These are phyloP conservation scores for Benitochromis conjunctus DNA, from an alignment of 2,113 vertebrate species.

Conservation along the genomic window DNA sequence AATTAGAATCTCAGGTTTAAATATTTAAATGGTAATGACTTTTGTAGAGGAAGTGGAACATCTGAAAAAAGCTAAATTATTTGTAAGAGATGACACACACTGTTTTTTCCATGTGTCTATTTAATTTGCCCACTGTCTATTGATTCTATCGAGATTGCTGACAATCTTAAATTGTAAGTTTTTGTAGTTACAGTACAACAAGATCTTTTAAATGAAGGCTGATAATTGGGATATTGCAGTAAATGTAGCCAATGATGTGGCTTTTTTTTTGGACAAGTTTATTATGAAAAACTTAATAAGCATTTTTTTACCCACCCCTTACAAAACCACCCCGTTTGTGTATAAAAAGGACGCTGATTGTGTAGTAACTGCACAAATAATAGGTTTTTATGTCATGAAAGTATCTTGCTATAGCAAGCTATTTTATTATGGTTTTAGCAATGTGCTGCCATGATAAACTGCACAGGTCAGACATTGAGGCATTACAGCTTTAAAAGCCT, in stretches of 20 bases:
- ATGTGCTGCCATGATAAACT: background rate
- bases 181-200: background rate
- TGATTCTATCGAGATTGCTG: background rate
- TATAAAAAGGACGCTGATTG: background rate
- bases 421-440: background rate
- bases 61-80: constrained; percentile 13
- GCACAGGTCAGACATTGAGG: background rate
- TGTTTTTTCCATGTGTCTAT: background rate
- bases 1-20: constrained; percentile 72
- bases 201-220: background rate
- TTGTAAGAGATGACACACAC: background rate
- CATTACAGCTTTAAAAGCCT: background rate
- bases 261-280: background rate
- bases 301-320: background rate
- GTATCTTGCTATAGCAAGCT: background rate
- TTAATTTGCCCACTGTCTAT: background rate
- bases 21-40: constrained; percentile 39
- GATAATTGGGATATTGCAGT: background rate
- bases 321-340: background rate
- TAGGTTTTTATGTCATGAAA: background rate
- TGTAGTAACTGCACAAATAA: background rate
- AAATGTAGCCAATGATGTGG: background rate
- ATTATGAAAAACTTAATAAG: background rate
- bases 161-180: background rate
- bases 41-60: constrained; percentile 42